phyloP scores from a whole-genome alignment of 2,113 vertebrate genomes.

The Rhombomys opimus region DNA sequence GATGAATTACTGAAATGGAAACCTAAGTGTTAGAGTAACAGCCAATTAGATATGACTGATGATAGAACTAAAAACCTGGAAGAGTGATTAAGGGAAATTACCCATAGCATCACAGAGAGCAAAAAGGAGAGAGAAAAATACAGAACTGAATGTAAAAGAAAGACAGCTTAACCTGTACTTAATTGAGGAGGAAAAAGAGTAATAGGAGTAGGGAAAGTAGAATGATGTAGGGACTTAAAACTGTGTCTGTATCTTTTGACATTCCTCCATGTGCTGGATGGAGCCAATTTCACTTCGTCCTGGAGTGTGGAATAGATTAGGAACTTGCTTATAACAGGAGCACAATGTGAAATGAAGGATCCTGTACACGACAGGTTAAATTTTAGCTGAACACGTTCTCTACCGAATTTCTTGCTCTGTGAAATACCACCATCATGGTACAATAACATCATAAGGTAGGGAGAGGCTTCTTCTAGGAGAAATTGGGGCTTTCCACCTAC shows the following conservation, averaged over 20 bases:
- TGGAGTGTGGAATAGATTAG: background rate
- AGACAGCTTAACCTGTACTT: background rate
- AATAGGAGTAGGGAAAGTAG: background rate
- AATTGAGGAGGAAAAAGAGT: background rate
- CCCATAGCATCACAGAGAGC: background rate
- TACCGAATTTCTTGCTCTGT: background rate
- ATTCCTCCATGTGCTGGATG: background rate
- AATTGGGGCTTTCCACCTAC: background rate
- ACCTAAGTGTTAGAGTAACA: background rate
- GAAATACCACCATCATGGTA: background rate
- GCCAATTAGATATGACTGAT: background rate
- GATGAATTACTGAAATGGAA: constrained; percentile 15
- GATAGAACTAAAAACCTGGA: constrained; percentile 30
- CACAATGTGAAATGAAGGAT: background rate
- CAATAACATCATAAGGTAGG: too few species aligned
- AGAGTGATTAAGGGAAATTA: background rate
- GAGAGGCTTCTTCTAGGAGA: background rate
- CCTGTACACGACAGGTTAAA: background rate
- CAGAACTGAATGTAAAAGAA: background rate
- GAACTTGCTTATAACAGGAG: background rate
- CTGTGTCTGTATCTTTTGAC: background rate
- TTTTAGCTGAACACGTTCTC: background rate
- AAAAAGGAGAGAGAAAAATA: background rate
- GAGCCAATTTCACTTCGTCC: background rate
- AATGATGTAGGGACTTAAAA: background rate